phyloP scores from a whole-genome alignment of 2,113 vertebrate species.

The Chloropsis cyanopogon region DNA sequence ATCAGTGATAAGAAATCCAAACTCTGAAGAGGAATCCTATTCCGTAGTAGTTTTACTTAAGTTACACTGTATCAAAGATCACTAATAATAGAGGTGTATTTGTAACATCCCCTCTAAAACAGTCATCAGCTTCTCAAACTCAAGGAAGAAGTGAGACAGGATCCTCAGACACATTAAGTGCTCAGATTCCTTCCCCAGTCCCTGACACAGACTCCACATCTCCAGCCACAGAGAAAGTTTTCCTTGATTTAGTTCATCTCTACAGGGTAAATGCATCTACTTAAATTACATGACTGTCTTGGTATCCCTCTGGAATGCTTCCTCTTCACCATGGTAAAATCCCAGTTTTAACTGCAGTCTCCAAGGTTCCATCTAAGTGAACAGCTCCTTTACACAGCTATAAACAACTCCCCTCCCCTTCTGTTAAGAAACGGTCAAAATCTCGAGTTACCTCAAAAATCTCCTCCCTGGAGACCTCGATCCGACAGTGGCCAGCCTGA shows the following conservation, averaged over 20 bases:
- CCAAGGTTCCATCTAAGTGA: not conserved
- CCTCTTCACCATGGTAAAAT: not conserved
- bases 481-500: conserved; percentile 96
- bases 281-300: not conserved
- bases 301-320: not conserved
- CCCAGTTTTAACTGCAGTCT: not conserved
- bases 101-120: not conserved
- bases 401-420: not conserved
- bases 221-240: not conserved
- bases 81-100: not conserved
- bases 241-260: not conserved
- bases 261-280: not conserved
- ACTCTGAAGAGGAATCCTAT: not conserved
- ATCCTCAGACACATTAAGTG: accelerated
- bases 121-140: not conserved
- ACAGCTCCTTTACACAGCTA: not conserved
- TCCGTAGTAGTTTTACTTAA: not conserved
- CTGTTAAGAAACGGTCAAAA: not conserved
- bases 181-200: not conserved
- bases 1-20: not conserved
- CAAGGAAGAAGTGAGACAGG: not conserved
- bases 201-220: not conserved
- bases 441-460: conserved; percentile 88
- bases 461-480: conserved; percentile 96
- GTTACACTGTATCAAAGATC: not conserved